Conservation (phyloP, 2,888 invertebrate species). For the Philereme transversata region DNA sequence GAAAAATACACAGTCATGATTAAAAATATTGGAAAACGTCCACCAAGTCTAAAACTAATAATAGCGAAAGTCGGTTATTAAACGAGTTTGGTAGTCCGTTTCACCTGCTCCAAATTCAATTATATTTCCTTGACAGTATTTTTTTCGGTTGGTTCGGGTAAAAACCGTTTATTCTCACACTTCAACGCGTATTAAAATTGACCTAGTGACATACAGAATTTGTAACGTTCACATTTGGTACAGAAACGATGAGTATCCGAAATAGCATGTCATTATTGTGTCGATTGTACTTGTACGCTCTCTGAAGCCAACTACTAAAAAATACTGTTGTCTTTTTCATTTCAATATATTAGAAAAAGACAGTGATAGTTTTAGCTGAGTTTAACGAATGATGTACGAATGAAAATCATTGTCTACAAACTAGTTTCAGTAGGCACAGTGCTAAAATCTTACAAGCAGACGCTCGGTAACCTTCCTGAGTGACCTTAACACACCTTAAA, state of each 20-base stretch:
- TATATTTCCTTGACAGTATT: slow-evolving; percentile 25
- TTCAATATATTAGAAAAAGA: background rate
- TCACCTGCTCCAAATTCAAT: slow-evolving; percentile 35
- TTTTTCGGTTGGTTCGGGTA: slow-evolving; percentile 16
- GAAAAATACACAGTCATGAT: too few species aligned
- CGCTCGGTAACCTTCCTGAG: slow-evolving; percentile 11
- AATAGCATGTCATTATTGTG: slow-evolving; percentile 3
- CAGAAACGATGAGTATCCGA: slow-evolving; percentile 13
- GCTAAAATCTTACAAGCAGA: slow-evolving; percentile 3
- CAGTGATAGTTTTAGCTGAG: too few species aligned
- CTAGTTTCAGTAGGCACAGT: too few species aligned
- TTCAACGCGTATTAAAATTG: slow-evolving; percentile 17
- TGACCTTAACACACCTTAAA: slow-evolving; percentile 33
- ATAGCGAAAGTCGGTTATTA: slow-evolving; percentile 34
- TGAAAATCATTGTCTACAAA: too few species aligned
- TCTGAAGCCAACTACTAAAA: background rate
- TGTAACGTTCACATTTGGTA: slow-evolving; percentile 18
- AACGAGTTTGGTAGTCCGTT: slow-evolving; percentile 29
- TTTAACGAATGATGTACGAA: too few species aligned
- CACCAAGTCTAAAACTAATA: slow-evolving; percentile 20
- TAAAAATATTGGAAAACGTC: background rate
- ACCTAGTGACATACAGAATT: slow-evolving; percentile 26
- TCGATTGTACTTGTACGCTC: background rate
- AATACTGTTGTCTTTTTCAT: background rate
- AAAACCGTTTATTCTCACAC: slow-evolving; percentile 18